A percentile compares a stretch with the other conserved stretches of the same genome.
These are phyloP conservation scores for Parapsyche elsis DNA, from an alignment of 1,140 invertebrate species.

Conservation along the genomic window DNA sequence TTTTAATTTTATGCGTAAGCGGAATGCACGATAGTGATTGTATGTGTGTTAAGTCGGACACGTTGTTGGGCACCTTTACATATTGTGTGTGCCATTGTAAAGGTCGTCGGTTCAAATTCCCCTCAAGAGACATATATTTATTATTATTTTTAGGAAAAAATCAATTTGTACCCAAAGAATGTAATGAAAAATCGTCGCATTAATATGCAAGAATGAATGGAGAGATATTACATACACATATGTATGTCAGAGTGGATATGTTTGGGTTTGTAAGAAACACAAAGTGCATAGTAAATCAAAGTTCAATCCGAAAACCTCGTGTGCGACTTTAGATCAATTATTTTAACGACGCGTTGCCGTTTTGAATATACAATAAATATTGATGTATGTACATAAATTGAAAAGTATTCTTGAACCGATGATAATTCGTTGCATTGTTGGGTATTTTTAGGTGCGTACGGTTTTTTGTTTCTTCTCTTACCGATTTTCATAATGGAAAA, in stretches of 20 bases:
- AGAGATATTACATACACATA: neutral
- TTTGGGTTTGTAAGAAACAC: too few relatives aligned
- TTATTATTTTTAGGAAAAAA: neutral
- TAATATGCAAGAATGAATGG: neutral
- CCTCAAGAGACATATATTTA: neutral
- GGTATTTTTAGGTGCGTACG: neutral
- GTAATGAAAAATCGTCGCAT: neutral
- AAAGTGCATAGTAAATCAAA: neutral
- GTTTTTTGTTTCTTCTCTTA: neutral
- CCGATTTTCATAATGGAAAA: too few relatives aligned
- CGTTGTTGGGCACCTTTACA: neutral
- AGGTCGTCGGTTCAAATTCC: constrained; percentile 10
- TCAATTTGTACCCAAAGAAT: neutral
- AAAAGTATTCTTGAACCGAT: neutral
- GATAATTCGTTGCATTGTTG: neutral
- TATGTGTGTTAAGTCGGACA: neutral
- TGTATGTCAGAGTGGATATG: too few relatives aligned
- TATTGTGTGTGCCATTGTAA: too few relatives aligned
- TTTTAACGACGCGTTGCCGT: neutral
- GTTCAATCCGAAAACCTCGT: too few relatives aligned
- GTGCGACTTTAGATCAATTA: neutral
- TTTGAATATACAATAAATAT: constrained; percentile 5
- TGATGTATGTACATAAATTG: neutral
- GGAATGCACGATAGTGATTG: neutral
- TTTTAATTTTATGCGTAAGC: neutral